These are phyloP conservation scores for Mythimna impura DNA, from an alignment of 2,888 invertebrate species.

Conservation along the genomic window DNA sequence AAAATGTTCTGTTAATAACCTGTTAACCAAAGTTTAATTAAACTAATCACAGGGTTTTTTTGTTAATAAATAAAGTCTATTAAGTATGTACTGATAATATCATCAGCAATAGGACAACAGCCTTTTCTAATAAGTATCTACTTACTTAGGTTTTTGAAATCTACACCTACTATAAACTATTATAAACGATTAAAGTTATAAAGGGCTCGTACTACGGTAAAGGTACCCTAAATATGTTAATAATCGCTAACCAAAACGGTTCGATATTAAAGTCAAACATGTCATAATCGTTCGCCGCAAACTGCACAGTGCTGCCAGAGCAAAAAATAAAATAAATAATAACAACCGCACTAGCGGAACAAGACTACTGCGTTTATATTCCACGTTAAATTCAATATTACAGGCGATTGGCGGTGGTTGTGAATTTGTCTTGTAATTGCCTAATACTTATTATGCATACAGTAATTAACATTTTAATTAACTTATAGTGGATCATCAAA, in stretches of 20 bases:
- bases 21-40: no score
- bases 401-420: constrained; percentile 43
- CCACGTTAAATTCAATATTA: constrained; percentile 57
- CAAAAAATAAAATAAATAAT: constrained; percentile 70
- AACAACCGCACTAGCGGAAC: constrained; percentile 57
- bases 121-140: neutral
- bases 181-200: neutral
- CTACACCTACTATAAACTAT: neutral
- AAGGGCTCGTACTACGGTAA: neutral
- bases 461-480: constrained; percentile 65
- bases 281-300: constrained; percentile 71
- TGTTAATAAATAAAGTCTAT: neutral
- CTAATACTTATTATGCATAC: constrained; percentile 66
- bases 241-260: constrained; percentile 64
- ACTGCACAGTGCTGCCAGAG: constrained; percentile 67
- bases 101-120: no score
- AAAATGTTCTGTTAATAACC: no score
- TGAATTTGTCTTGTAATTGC: constrained; percentile 66
- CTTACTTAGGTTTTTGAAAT: neutral
- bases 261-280: constrained; percentile 66
- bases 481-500: constrained; percentile 43
- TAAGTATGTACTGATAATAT: neutral
- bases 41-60: no score
- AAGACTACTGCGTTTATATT: constrained; percentile 33
- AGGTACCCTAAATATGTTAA: constrained; percentile 46